Conservation (phyloP, 1,140 invertebrate genomes). For the Drosophila pallidifrons region DNA sequence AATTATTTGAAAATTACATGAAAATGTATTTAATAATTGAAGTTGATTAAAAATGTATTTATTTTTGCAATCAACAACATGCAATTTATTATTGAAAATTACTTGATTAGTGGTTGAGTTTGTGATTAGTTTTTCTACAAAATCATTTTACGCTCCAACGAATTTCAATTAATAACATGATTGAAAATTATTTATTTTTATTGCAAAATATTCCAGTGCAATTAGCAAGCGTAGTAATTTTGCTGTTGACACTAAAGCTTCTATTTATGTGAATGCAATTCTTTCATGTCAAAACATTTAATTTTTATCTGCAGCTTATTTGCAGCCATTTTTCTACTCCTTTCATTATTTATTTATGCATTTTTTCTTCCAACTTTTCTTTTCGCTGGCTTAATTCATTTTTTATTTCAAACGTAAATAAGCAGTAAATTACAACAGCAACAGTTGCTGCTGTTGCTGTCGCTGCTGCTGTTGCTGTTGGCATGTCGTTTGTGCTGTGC, state of each 20-base stretch:
- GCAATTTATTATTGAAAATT: too few relatives aligned
- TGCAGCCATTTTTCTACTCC: conserved; percentile 35
- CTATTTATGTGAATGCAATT: conserved; percentile 57
- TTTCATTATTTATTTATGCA: conserved; percentile 70
- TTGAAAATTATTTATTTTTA: background rate
- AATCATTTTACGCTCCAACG: too few relatives aligned
- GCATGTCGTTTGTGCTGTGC: conserved; percentile 47
- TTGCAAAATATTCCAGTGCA: conserved; percentile 48
- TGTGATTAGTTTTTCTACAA: too few relatives aligned
- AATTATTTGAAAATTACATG: background rate
- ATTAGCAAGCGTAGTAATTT: conserved; percentile 1
- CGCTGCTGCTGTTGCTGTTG: conserved; percentile 23
- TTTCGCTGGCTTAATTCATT: conserved; percentile 77
- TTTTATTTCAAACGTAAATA: conserved; percentile 78
- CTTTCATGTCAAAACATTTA: conserved; percentile 76
- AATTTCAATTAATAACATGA: too few relatives aligned
- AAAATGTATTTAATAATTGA: background rate
- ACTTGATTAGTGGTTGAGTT: too few relatives aligned
- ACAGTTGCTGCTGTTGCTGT: conserved; percentile 35
- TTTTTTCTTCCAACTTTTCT: background rate
- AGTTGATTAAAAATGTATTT: too few relatives aligned
- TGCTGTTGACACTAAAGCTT: conserved; percentile 26
- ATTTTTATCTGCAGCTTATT: conserved; percentile 44
- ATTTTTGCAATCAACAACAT: too few relatives aligned
- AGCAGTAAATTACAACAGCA: conserved; percentile 75